Evolutionary conservation across 2,797 vertebrate genomes (phyloP).

Genomic region (Chrosomus eos): DNA sequence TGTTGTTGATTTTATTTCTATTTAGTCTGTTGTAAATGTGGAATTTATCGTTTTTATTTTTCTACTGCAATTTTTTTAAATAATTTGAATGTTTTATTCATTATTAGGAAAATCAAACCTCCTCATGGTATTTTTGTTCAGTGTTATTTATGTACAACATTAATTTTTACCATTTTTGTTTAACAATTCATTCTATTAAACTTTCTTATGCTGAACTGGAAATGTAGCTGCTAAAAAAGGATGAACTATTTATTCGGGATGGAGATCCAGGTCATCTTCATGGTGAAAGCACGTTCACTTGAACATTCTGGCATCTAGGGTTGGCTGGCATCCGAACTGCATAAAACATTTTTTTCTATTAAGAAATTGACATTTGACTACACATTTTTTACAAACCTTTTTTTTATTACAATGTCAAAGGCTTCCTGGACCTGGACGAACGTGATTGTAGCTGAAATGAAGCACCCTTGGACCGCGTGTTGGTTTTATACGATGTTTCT

Average conservation of each 20-base stretch:
- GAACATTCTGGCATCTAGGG: slow-evolving; percentile 67
- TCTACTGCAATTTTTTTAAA: slow-evolving; percentile 49
- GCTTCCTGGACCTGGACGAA: slow-evolving; percentile 68
- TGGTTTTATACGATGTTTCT: slow-evolving; percentile 67
- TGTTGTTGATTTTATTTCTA: slow-evolving; percentile 40
- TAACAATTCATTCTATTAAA: slow-evolving; percentile 54
- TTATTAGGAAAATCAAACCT: slow-evolving; percentile 48
- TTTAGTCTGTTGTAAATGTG: slow-evolving; percentile 56
- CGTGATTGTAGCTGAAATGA: slow-evolving; percentile 81
- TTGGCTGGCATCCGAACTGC: slow-evolving; percentile 77
- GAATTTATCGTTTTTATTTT: slow-evolving; percentile 41
- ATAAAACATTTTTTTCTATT: slow-evolving; percentile 81
- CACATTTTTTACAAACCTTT: slow-evolving; percentile 73
- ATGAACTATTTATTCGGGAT: slow-evolving; percentile 68
- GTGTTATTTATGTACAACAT: slow-evolving; percentile 75
- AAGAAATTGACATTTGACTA: slow-evolving; percentile 81
- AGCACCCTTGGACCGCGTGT: slow-evolving; percentile 77
- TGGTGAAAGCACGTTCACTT: slow-evolving; percentile 65
- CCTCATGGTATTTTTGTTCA: slow-evolving; percentile 65
- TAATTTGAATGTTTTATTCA: slow-evolving; percentile 54
- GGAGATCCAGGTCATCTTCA: slow-evolving; percentile 68
- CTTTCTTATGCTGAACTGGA: slow-evolving; percentile 76
- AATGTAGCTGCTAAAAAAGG: slow-evolving; percentile 78
- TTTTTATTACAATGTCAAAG: slow-evolving; percentile 76
- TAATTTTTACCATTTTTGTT: slow-evolving; percentile 58